Evolutionary conservation across 2,888 invertebrate species (phyloP), one percentile per base, ranked within the genome.

Genomic region (Folsomia manolachei): DNA sequence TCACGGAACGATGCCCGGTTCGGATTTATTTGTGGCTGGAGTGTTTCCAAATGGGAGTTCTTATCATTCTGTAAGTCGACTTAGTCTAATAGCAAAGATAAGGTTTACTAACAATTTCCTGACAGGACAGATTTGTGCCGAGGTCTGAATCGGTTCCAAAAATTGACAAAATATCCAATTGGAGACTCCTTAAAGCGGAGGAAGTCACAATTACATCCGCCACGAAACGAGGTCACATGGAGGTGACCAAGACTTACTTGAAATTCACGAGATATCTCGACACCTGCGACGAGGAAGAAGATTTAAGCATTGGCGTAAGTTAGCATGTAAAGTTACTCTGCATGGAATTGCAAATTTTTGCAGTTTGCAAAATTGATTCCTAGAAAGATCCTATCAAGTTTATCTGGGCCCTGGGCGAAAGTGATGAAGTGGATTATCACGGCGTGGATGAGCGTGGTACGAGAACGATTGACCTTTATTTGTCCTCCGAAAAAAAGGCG

Each of bases 1-100:
- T 4, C 11, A 56, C 4, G 56, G 56, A 18, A 56, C 7, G 7
- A 56, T 56, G 56, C 7, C 4, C 7, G 56, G 21, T 14, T 7
- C 56, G 19, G 56, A 56, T 21, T 4, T 56, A 4, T 56, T 56
- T 19, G n/a, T 56, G 7, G 56, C 11, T 4, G 56, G 56, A 4
- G 21, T 56, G 4, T n/a, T 4, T 56, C 56, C 56, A 7, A n/a
- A 56, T 56, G 56, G 56, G 19, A 56, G 19, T 7, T 19, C 56
- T 19, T 56, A 56, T n/a, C 56, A 56, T 56, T 56, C 56, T 7
- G 56, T 56, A n/a, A n/a, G n/a, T n/a, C n/a, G n/a, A n/a, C n/a
- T n/a, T n/a, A n/a, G n/a, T n/a, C n/a, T n/a, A n/a, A n/a, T n/a
- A n/a, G n/a, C n/a, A n/a, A n/a, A n/a, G n/a, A 56, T 19, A 56